phyloP scores from a whole-genome alignment of 2,888 invertebrate genomes.

The Chrysotoxum bicinctum region DNA sequence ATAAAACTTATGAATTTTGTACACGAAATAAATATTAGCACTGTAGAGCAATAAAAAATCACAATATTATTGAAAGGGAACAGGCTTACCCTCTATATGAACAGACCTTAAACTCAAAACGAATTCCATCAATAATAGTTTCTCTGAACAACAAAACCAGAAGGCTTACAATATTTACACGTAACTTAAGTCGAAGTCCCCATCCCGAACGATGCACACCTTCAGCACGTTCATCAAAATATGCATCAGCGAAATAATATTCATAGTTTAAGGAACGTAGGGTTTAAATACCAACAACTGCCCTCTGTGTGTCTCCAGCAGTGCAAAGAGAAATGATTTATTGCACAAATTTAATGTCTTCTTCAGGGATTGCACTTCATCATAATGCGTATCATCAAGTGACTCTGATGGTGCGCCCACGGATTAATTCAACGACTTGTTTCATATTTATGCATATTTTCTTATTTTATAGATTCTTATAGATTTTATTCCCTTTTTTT shows the following conservation, averaged over 20 bases:
- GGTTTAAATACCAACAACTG: not conserved
- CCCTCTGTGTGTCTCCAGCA: not conserved
- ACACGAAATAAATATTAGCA: too few relatives aligned
- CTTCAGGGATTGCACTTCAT: conserved; percentile 58
- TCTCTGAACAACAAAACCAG: not conserved
- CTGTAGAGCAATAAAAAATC: too few relatives aligned
- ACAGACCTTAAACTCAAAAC: not conserved
- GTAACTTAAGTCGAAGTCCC: not conserved
- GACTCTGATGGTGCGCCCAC: conserved; percentile 40
- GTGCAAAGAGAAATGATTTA: conserved; percentile 38
- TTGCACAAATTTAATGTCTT: conserved; percentile 57
- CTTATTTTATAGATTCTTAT: not conserved
- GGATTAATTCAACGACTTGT: conserved; percentile 30
- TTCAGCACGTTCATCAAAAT: conserved; percentile 27
- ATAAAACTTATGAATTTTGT: too few relatives aligned
- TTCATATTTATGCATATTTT: not conserved
- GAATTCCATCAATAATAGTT: not conserved
- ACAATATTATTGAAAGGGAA: too few relatives aligned
- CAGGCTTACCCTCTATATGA: too few relatives aligned
- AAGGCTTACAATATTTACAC: not conserved
- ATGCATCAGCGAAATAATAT: not conserved
- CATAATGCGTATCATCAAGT: conserved; percentile 44
- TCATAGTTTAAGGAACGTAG: conserved; percentile 16
- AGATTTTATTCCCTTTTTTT: not conserved
- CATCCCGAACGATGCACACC: not conserved